Conservation (phyloP, 2,113 vertebrate species). For the Oryzias woworae region DNA sequence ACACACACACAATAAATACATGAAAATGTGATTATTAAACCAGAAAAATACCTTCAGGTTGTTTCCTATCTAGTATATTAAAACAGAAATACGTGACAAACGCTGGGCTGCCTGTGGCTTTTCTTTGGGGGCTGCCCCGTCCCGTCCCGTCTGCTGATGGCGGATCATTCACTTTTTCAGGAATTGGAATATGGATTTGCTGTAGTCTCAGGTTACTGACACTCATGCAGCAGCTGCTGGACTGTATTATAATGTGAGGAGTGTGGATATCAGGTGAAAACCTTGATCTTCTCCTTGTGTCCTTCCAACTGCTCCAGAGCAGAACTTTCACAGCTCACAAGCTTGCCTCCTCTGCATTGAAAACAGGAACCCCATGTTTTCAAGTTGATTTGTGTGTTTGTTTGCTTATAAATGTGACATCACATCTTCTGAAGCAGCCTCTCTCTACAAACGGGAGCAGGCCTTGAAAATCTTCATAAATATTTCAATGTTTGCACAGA, state of each 20-base stretch:
- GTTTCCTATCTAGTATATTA: too few species aligned
- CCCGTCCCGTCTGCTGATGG: too few species aligned
- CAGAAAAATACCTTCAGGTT: too few species aligned
- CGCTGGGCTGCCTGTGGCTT: too few species aligned
- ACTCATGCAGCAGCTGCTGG: not conserved
- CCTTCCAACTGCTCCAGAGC: not conserved
- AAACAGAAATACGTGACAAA: too few species aligned
- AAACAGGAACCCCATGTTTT: not conserved
- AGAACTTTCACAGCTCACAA: not conserved
- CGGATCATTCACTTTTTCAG: too few species aligned
- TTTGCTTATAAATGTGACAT: not conserved
- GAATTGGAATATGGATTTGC: too few species aligned
- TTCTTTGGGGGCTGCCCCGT: too few species aligned
- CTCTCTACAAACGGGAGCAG: not conserved
- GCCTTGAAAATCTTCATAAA: not conserved
- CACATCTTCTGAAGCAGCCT: slow-evolving; percentile 10
- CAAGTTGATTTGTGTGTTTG: not conserved
- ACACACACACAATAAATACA: not conserved
- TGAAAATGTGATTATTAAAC: too few species aligned
- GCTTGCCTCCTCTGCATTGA: not conserved
- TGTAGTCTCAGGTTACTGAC: too few species aligned
- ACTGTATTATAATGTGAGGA: not conserved
- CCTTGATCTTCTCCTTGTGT: too few species aligned
- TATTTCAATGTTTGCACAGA: slow-evolving; percentile 27
- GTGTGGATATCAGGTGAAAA: not conserved